Evolutionary conservation across 2,888 invertebrate genomes (phyloP), one percentile per base, ranked within the genome.

Genomic region (Aphodius sticticus): DNA sequence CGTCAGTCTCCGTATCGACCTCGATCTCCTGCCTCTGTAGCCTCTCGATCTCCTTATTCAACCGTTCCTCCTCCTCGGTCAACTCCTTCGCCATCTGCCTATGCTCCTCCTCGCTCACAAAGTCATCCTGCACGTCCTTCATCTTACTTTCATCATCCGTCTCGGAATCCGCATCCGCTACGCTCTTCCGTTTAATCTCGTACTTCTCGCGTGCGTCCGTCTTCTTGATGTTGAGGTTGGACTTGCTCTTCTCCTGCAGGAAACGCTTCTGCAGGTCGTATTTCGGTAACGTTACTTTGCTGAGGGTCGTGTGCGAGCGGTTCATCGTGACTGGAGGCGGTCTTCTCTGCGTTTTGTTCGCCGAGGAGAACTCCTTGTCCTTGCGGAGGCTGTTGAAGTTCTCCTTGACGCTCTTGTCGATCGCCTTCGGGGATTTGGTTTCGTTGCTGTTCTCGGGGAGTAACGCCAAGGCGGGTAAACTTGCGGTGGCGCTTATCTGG

Each of bases 1-100:
- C 96, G 87, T 96, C 96, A 0, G 95, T 96, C 88, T 96, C 96
- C 0, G 95, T 95, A 83, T 96, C 96, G 72, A 95, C 90, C 82
- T 95, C 95, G 76, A 95, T 93, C 84, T 94, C 95, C 0, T 94
- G 93, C 75, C 93, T 93, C 83, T 94, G 94, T 82, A 95, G 87
- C 87, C 95, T 94, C 84, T 94, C 91, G 78, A 95, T 95, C 88
- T 95, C 95, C 71, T 95, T 91, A 83, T 95, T 94, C 76, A 96
- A 85, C 2, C 93, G 90, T 82, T 95, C 95, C 85, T 96, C 95
- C 84, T 95, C 95, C 82, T 95, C 95, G 3, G 94, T 93, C 35
- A 96, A 86, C 78, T 91, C 90, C 81, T 90, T 90, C 0, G 91
- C 90, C 85, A 95, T 93, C 82, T 93, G 92, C 81, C 94, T 93